Evolutionary conservation across 2,888 invertebrate species (phyloP), one percentile per base, ranked within the genome.

Genomic region (Schizaphis graminum): DNA sequence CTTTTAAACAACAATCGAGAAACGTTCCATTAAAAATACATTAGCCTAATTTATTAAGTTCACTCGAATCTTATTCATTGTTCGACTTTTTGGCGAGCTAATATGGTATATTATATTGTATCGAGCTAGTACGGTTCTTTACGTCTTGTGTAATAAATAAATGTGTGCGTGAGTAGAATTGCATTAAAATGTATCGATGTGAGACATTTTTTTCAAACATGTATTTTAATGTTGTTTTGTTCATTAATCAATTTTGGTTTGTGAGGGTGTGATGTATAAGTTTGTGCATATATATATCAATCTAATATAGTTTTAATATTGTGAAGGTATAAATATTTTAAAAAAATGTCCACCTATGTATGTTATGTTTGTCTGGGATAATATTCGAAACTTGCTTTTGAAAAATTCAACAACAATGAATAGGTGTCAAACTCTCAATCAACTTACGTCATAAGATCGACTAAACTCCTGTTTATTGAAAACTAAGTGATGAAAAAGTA

Each of bases 11-110:
- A 93, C 84, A 89, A 93, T 93, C 35, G 93, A 88, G 49, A 77
- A 93, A 84, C 89, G 90, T 93, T 90, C 89, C 93, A 93, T 93
- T 93, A 93, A 89, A 93, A 93, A 90, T 90, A 85, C 93, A 93
- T 93, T 93, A 93, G 89, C 41, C 85, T 90, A 61, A 90, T 85
- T 93, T 86, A 93, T 93, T 93, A 56, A 93, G 77, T 88, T 88
- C 49, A 44, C 88, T 41, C 47, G 84, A 13, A 21, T 77, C 77
- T 57, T 41, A 44, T 87, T 92, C 57, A 86, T 92, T 91, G 86
- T 91, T 91, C 4, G 56, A 86, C 57, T 92, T 86, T 24, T 56
- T 57, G 89, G 87, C 57, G 85, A 85, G 49, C 67, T 41, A 87
- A 86, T 28, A 61, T 47, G 35, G 47, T 92, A 41, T 77, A 61